Base-by-base conservation (phyloP, 2,888 invertebrate genomes). In the Pseudococcus viburni region DNA sequence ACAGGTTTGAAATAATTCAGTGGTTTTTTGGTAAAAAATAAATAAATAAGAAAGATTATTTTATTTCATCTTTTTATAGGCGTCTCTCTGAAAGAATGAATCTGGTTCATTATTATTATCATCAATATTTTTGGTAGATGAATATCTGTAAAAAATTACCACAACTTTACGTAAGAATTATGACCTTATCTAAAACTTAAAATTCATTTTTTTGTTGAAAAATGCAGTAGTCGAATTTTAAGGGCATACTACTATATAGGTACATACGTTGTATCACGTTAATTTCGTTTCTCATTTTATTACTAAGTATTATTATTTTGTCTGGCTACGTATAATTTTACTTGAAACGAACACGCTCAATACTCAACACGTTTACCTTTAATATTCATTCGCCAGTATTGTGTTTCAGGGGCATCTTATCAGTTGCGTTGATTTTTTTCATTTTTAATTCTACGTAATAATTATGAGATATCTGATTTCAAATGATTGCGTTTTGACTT, bases 401-500 rank as follows among this genome's bases (percentile, higher is more conserved):
- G 73, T 73, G 73, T 73, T 73, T 73, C 73, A 73, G 73, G 73
- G 73, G 73, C 73, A 73, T 73, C 22, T 68, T 73, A 73, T 73
- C 73, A 73, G 33, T 73, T 12, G 73, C 39, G 17, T 73, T 33
- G 6, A 15, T 15, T 55, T 55, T 55, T 55, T 59, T 59, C 19
- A 8, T 59, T 59, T 59, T 19, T 19, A 73, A 33, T 73, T 73
- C 15, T 7, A 73, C 73, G 73, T 17, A 73, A 73, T 39, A 59
- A n/a, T 59, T 59, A 59, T 11, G 59, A 59, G 59, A 59, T 59
- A 59, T 59, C 19, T 19, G 59, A 59, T 59, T 48, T 48, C 84
- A n/a, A 84, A 22, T 26, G n/a, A 46, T 26, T 22, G 19, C 19
- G 84, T 19, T 48, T 19, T 26, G 46, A 51, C 19, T 26, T 48